phyloP scores from a whole-genome alignment of 2,113 vertebrate genomes.

The Fulica atra region DNA sequence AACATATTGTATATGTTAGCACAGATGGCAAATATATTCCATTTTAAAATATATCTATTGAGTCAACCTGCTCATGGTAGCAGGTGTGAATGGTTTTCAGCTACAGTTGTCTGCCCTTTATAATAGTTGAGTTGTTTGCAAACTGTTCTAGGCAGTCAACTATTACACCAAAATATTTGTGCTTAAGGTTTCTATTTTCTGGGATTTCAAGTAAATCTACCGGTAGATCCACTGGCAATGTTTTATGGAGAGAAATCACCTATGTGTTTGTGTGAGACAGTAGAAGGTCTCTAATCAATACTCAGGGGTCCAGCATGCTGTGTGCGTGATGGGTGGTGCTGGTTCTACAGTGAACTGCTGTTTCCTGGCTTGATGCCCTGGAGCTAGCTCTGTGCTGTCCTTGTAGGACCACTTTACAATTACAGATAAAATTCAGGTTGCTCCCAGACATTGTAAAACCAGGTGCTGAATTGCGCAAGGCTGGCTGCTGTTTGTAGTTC shows the following conservation, averaged over 20 bases:
- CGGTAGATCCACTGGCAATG: rapidly evolving
- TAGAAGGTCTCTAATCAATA: background rate
- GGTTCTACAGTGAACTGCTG: background rate
- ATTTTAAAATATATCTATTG: background rate
- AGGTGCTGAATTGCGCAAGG: conserved; percentile 13
- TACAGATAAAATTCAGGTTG: conserved; percentile 8
- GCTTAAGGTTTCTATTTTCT: background rate
- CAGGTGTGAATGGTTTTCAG: background rate
- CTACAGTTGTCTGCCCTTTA: background rate
- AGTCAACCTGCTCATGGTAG: background rate
- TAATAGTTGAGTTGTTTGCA: background rate
- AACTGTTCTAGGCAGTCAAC: background rate
- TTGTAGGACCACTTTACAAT: background rate
- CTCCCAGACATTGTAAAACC: conserved; percentile 3
- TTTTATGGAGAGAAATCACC: background rate
- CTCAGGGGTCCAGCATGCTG: background rate
- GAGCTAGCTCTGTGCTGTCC: conserved; percentile 1
- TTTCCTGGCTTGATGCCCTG: background rate
- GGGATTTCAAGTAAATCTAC: background rate
- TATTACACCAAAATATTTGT: conserved; percentile 15
- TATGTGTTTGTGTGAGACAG: background rate
- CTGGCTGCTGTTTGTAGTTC: conserved; percentile 4
- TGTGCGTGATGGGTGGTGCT: background rate
- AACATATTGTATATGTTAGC: background rate
- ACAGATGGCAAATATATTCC: background rate